These are phyloP conservation scores for Chymomyza caudatula DNA, from an alignment of 2,888 invertebrate genomes.

Conservation along the genomic window DNA sequence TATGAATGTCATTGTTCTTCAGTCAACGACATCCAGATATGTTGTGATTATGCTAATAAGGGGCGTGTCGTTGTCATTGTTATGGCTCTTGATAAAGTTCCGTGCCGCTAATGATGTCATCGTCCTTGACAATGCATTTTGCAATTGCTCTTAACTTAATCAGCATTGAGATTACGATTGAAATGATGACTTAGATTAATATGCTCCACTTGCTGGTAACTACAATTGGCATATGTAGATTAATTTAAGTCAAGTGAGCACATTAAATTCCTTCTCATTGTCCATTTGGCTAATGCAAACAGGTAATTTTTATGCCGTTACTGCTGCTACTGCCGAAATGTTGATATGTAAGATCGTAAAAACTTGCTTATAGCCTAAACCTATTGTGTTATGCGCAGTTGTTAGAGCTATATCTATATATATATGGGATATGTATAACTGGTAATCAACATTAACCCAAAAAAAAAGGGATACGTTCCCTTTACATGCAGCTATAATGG, in stretches of 20 bases:
- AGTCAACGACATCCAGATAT: conserved; percentile 19
- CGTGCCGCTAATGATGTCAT: background rate
- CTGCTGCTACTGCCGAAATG: background rate
- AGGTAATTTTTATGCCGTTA: background rate
- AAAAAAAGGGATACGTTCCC: background rate
- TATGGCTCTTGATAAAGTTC: background rate
- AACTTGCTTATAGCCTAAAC: background rate
- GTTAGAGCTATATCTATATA: background rate
- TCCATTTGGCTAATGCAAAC: background rate
- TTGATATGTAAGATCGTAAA: background rate
- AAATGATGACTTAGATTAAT: too few relatives aligned
- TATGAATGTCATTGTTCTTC: background rate
- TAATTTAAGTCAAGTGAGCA: background rate
- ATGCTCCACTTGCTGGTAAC: too few relatives aligned
- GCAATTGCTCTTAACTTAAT: background rate
- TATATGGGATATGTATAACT: background rate
- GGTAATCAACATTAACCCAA: background rate
- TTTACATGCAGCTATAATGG: background rate
- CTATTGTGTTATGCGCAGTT: background rate
- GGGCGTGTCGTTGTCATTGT: background rate
- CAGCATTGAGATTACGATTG: background rate
- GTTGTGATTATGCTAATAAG: conserved; percentile 41
- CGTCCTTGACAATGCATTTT: background rate
- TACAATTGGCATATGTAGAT: too few relatives aligned
- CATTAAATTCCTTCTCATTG: background rate